Evolutionary conservation across 64 coral and sea anemone species (phyloP), one percentile per base, ranked within the genome.

Genomic region (Actinia tenebrosa): DNA sequence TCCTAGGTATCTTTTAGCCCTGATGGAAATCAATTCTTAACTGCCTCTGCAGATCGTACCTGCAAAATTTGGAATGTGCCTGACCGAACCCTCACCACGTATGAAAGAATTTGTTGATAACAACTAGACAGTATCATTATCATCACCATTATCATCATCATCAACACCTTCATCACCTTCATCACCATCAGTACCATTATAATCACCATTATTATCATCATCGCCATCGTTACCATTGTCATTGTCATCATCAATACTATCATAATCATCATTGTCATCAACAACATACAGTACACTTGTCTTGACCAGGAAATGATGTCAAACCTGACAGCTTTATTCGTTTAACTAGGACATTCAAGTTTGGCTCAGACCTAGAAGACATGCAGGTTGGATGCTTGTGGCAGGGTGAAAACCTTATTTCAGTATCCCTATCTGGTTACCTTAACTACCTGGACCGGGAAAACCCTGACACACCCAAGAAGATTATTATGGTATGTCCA

Each of bases 301-400:
- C 16, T 58, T 58, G 56, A 58, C 15, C 56, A 58, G 56, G 56
- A 58, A 58, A 11, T 30, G 22, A 26, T 80, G 5, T 82, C n/a
- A 66, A 64, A 60, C 62, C 25, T 71, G 9, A 23, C 47, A 50
- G 50, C 17, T 16, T 37, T 43, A 58, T 16, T 58, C 15, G 13
- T 10, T 58, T 58, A 58, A 58, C 7, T 20, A 99, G 97, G 71
- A 93, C 90, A 59, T 99, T 99, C 82, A 92, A 82, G 64, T 91
- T 99, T 77, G 97, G 97, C 25, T n/a, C 68, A 30, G 77, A 90
- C 1, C 11, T 99, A 42, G 89, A 93, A 3, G 84, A 95, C 26
- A 93, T 95, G 77, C 97, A 99, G 86, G 64, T 99, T 55, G 97
- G 93, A n/a, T 99, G 97, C 58, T 60, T 95, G 11, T 99, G 97